A percentile compares a stretch with the other conserved stretches of the same genome.
Conservation (phyloP, 2,888 invertebrate genomes). For the Athalia cordata region DNA sequence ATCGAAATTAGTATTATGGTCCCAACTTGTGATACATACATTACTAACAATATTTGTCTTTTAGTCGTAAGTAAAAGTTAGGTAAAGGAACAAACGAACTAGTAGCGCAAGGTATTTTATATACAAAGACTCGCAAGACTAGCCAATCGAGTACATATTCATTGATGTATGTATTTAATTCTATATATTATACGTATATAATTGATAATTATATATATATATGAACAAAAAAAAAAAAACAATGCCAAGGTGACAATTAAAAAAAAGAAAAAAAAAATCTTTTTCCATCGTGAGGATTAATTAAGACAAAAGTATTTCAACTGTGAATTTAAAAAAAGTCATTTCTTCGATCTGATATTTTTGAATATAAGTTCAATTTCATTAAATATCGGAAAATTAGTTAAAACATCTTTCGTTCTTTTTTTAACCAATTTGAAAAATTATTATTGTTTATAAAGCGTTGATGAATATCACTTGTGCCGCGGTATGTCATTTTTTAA, state of each 20-base stretch:
- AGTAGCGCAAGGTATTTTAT: slow-evolving; percentile 58
- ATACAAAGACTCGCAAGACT: slow-evolving; percentile 54
- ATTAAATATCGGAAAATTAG: not conserved
- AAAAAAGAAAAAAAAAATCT: slow-evolving; percentile 16
- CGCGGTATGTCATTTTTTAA: slow-evolving; percentile 18
- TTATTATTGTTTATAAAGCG: slow-evolving; percentile 5
- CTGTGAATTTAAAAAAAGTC: slow-evolving; percentile 16
- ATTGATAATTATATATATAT: slow-evolving; percentile 28
- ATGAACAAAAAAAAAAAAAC: slow-evolving; percentile 1
- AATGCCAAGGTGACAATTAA: slow-evolving; percentile 24
- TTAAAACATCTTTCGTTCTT: slow-evolving; percentile 4
- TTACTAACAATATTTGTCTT: slow-evolving; percentile 54
- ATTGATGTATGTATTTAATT: slow-evolving; percentile 48
- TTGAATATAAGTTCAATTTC: slow-evolving; percentile 14
- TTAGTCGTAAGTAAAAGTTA: slow-evolving; percentile 51
- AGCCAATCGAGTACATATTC: slow-evolving; percentile 51
- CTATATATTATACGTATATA: slow-evolving; percentile 30
- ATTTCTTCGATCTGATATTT: not conserved
- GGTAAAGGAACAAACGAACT: slow-evolving; percentile 51
- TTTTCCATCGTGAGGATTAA: slow-evolving; percentile 20
- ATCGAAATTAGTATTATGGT: slow-evolving; percentile 57
- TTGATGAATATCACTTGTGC: slow-evolving; percentile 12
- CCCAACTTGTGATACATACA: slow-evolving; percentile 62
- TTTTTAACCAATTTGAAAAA: slow-evolving; percentile 4
- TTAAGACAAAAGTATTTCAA: slow-evolving; percentile 32